Base-by-base conservation (phyloP, 2,113 vertebrate genomes). In the Xerus inauris region DNA sequence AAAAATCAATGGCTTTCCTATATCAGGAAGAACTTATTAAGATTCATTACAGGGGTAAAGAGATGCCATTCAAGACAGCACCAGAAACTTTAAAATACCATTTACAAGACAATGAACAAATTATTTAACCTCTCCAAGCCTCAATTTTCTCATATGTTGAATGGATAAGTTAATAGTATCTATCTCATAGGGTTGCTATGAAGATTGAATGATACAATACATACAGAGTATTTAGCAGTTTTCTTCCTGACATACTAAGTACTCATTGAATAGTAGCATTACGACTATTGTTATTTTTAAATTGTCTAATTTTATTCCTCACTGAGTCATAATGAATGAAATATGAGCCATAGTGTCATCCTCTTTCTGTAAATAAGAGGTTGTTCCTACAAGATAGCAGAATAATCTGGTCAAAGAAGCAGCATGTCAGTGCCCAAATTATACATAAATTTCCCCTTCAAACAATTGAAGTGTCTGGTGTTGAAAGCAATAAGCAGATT, bases 201-300 rank as follows among this genome's bases (percentile, higher is more conserved):
- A 92, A 6, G 35, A 77, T 17, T 83, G 64, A 88, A 89, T 77
- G 64, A 59, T 45, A 59, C 30, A 94, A 57, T 83, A 32, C n/a
- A 76, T 57, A 14, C 47, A 47, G 11, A n/a, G 32, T 65, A 47
- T 49, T 93, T 91, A 45, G 49, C 73, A 92, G 51, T 91, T 8
- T 67, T 91, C 8, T 87, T n/a, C 62, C 67, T 80, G 42, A 67
- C n/a, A 89, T 32, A 69, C 28, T 67, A 92, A 57, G 17, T 91
- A 62, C 4, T 76, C 20, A 87, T 57, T 38, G 90, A 87, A 62
- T 65, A 64, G 54, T 73, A 87, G 65, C n/a, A 85, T 90, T 90
- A 85, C 3, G 71, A 92, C 38, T 45, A 71, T 62, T 89, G 40
- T 40, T 94, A 54, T 82, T 95, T 89, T 62, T 64, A 92, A 96